Evolutionary conservation across 1,140 invertebrate genomes (phyloP).

Genomic region (Halotydeus destructor): DNA sequence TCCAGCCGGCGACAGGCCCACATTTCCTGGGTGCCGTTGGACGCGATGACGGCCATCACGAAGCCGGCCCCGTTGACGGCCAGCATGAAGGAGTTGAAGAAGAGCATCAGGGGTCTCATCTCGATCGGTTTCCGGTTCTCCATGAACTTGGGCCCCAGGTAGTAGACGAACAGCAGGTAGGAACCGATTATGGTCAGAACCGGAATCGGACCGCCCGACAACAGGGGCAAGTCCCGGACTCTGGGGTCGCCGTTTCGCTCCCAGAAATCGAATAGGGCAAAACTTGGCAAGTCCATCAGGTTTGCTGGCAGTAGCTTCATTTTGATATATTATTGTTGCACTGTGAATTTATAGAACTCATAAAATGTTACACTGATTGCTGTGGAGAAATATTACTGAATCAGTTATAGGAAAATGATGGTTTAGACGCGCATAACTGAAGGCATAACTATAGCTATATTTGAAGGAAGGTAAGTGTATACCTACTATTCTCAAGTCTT

Average conservation of each 20-base stretch:
- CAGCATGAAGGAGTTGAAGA: constrained; percentile 39
- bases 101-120: constrained; percentile 46
- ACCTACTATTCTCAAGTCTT: too few species aligned
- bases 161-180: constrained; percentile 59
- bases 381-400: too few species aligned
- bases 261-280: constrained; percentile 8
- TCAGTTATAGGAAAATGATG: too few species aligned
- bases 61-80: background rate
- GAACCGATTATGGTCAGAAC: constrained; percentile 20
- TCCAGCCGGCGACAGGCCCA: constrained; percentile 5
- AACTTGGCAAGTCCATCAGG: background rate
- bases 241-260: constrained; percentile 39
- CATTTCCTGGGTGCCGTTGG: constrained; percentile 4
- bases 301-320: background rate
- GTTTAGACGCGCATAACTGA: too few species aligned
- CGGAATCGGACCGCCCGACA: constrained; percentile 4
- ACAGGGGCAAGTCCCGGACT: constrained; percentile 26
- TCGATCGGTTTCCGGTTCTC: constrained; percentile 59
- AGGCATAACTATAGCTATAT: too few species aligned
- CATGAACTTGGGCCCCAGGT: constrained; percentile 59
- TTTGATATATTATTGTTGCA: background rate
- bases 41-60: background rate
- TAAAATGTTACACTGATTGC: too few species aligned
- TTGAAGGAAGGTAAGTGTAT: too few species aligned
- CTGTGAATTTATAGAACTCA: background rate